Conservation (phyloP, 2,797 vertebrate species). For the Dryobates pubescens region DNA sequence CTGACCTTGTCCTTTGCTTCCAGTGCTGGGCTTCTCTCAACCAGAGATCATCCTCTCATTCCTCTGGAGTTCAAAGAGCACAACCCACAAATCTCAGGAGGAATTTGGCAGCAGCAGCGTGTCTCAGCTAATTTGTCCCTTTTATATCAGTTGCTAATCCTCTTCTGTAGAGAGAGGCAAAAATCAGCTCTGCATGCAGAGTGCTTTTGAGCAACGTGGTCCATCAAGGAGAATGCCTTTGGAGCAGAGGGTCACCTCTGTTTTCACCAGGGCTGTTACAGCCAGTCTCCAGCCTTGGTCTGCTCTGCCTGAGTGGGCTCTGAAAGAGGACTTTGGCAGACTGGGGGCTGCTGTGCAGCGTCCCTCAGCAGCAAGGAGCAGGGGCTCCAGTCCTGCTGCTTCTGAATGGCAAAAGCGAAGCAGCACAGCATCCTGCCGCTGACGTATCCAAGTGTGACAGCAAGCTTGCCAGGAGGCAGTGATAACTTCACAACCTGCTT, state of each 20-base stretch:
- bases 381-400: background rate
- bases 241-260: background rate
- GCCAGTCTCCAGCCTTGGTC: rapidly evolving
- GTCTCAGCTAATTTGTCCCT: background rate
- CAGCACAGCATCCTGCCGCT: rapidly evolving
- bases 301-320: background rate
- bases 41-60: background rate
- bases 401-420: background rate
- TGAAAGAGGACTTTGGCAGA: background rate
- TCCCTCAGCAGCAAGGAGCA: background rate
- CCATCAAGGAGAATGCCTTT: background rate
- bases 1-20: background rate
- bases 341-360: background rate
- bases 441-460: background rate
- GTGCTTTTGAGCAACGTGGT: background rate
- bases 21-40: background rate
- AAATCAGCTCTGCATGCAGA: rapidly evolving
- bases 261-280: background rate
- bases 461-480: background rate
- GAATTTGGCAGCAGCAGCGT: background rate
- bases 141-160: background rate
- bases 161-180: background rate
- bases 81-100: too few species aligned
- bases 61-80: background rate
- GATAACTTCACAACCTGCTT: background rate